These are phyloP conservation scores for Lacerta agilis DNA, from an alignment of 2,797 vertebrate genomes.

Conservation along the genomic window DNA sequence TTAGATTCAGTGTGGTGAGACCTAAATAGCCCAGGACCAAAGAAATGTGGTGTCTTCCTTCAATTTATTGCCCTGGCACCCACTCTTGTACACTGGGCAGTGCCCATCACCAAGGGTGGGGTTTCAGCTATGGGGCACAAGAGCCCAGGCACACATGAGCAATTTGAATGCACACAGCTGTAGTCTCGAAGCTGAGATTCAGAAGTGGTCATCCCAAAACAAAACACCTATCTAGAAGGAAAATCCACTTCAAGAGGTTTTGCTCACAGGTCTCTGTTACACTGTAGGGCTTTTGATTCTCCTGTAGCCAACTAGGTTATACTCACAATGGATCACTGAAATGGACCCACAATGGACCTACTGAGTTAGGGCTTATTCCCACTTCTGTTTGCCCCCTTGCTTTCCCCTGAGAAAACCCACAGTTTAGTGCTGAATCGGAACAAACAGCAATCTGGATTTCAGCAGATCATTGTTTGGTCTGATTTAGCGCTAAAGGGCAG, in stretches of 20 bases:
- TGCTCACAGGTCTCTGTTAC: background rate
- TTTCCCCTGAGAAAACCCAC: no score
- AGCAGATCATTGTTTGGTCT: no score
- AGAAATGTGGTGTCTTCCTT: background rate
- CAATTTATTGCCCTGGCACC: background rate
- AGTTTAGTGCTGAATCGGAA: no score
- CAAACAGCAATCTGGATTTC: no score
- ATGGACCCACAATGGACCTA: no score
- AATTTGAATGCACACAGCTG: background rate
- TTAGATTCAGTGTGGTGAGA: constrained; percentile 13
- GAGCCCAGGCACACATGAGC: background rate
- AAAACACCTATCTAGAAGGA: background rate
- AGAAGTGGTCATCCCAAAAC: background rate
- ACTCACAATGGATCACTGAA: no score
- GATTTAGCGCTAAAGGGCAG: no score
- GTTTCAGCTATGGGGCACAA: background rate
- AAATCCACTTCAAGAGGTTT: background rate
- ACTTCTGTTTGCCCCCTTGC: no score
- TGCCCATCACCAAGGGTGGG: background rate
- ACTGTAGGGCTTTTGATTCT: background rate
- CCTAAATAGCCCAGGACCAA: constrained; percentile 8
- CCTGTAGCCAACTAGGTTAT: no score
- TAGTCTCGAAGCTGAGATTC: background rate
- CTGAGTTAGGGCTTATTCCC: no score
- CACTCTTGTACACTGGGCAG: background rate